Base-by-base conservation (phyloP, 2,113 vertebrate species). In the Leucopternis melanops region DNA sequence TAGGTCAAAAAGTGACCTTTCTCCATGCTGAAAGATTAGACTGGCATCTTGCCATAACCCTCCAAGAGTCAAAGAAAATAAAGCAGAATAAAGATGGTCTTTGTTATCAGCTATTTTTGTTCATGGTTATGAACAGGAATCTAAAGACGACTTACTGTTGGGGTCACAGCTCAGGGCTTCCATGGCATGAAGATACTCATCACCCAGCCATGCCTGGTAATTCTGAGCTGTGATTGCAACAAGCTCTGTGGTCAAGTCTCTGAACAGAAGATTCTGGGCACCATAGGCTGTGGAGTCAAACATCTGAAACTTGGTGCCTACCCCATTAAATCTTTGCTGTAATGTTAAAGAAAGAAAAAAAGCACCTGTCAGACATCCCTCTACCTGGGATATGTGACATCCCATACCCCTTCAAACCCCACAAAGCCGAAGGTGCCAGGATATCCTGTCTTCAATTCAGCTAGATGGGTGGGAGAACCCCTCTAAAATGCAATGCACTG, bases 191-290 rank as follows among this genome's bases (percentile, higher is more conserved):
- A 98, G 88, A 86, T 99, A 99, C 47, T 95, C 94, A 2, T 36
- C 94, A 40, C 99, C 99, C 97, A 99, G 97, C 99, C 99, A 99
- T 0, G 86, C 92, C 79, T 98, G 97, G 22, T 99, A 99, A 58
- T 98, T 98, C 50, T 99, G 98, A 3, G 91, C 96, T 75, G 96
- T 88, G 4, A 98, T 96, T 47, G 67, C 65, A 72, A 98, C 49
- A 10, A 99, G 98, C 65, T 96, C 96, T 20, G 85, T 93, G 54
- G 99, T 98, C 36, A 92, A 81, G 13, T 99, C 97, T 89, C 98
- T 99, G 97, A 99, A 99, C 45, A 99, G 97, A 70, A 99, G 95
- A 50, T 97, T 98, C 92, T 94, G 97, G 42, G 97, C 96, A 55
- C 96, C 58, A 0, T 98, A 99, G 17, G 27, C 49, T 13, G 81